These are phyloP conservation scores for Anthrax anthrax DNA, from an alignment of 2,888 invertebrate genomes.

Conservation along the genomic window DNA sequence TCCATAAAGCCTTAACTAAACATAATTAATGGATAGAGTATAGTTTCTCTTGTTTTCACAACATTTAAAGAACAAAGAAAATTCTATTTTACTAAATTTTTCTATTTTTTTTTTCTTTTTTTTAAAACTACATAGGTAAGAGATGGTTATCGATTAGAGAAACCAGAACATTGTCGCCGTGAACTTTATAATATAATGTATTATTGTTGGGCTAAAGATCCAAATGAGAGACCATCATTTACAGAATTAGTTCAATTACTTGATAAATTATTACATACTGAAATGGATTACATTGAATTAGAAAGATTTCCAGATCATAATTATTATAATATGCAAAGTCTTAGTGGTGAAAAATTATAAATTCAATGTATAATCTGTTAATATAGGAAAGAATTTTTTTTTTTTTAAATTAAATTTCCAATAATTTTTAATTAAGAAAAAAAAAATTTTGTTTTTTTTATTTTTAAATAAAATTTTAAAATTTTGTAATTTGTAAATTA, in stretches of 20 bases:
- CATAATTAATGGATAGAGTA: no score
- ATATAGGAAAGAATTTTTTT: no score
- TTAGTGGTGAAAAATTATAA: slow-evolving; percentile 69
- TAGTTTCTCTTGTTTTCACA: no score
- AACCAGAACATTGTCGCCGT: slow-evolving; percentile 84
- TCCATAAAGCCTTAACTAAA: no score
- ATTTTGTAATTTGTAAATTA: no score
- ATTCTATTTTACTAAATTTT: not conserved
- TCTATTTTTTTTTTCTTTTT: slow-evolving; percentile 41
- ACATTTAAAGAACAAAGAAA: no score
- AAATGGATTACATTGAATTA: slow-evolving; percentile 86
- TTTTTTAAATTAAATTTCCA: not conserved
- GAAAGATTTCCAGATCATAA: slow-evolving; percentile 87
- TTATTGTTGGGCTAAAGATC: slow-evolving; percentile 85
- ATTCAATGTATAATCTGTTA: no score
- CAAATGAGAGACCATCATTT: slow-evolving; percentile 72
- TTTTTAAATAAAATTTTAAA: no score
- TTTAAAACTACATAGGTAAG: no score
- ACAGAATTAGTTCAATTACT: slow-evolving; percentile 65
- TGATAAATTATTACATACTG: slow-evolving; percentile 71
- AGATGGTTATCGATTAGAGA: slow-evolving; percentile 78
- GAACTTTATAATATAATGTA: slow-evolving; percentile 92
- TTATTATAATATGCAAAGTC: slow-evolving; percentile 72
- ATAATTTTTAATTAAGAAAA: no score
- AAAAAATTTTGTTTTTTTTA: no score